These are phyloP conservation scores for Sphaerophoria taeniata DNA, from an alignment of 2,888 invertebrate genomes.

Conservation along the genomic window DNA sequence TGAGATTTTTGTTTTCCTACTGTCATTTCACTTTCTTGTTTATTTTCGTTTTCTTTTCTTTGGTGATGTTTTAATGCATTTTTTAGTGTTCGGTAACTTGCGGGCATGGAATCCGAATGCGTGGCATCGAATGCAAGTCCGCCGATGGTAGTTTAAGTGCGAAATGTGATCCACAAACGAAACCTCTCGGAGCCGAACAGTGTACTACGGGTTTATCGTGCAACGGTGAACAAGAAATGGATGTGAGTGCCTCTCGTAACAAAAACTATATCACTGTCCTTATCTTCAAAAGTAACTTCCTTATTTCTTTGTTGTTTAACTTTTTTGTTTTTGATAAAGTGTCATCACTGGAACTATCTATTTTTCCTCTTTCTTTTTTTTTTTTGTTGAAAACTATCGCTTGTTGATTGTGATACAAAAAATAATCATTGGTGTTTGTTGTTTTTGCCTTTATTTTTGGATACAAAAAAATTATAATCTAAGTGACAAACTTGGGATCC, in stretches of 20 bases:
- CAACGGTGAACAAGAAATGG: slow-evolving; percentile 80
- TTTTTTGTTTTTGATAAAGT: slow-evolving; percentile 66
- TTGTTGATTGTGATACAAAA: slow-evolving; percentile 61
- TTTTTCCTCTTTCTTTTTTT: slow-evolving; percentile 12
- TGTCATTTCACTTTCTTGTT: slow-evolving; percentile 43
- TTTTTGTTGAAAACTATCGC: slow-evolving; percentile 42
- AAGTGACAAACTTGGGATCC: slow-evolving; percentile 30
- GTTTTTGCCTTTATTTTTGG: background rate
- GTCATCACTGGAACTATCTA: slow-evolving; percentile 39
- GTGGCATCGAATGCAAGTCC: slow-evolving; percentile 91
- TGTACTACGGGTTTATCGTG: slow-evolving; percentile 91
- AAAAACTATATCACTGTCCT: slow-evolving; percentile 11
- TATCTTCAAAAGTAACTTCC: slow-evolving; percentile 20
- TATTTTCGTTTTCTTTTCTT: slow-evolving; percentile 57
- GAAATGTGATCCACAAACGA: slow-evolving; percentile 87
- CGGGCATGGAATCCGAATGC: slow-evolving; percentile 92
- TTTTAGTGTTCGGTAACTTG: slow-evolving; percentile 96
- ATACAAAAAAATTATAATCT: slow-evolving; percentile 9
- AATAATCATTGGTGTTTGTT: slow-evolving; percentile 29
- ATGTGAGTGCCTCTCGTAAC: slow-evolving; percentile 68
- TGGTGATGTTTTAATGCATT: slow-evolving; percentile 75
- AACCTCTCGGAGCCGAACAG: slow-evolving; percentile 88
- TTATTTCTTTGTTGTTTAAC: slow-evolving; percentile 63
- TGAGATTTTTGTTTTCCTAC: slow-evolving; percentile 25
- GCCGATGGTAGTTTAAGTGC: slow-evolving; percentile 84